Evolutionary conservation across 1,140 invertebrate genomes (phyloP).

Genomic region (Drosophila suzukii): DNA sequence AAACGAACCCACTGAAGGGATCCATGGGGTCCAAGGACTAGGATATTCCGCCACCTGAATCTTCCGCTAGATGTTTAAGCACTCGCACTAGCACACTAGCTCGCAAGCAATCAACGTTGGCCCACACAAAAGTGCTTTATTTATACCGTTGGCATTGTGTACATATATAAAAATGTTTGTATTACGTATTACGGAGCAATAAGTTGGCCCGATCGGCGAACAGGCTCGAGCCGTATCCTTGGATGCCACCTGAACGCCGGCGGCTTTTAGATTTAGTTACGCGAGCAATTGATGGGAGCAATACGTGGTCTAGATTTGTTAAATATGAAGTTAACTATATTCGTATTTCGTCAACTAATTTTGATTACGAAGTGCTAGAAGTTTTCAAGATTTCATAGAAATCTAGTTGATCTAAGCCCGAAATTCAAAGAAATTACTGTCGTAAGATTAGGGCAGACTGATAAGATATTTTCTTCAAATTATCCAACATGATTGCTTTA

Average conservation of each 20-base stretch:
- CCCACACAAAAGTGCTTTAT: slow-evolving; percentile 53
- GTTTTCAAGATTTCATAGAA: background rate
- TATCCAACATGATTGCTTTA: background rate
- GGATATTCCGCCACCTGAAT: slow-evolving; percentile 36
- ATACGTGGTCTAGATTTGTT: slow-evolving; percentile 35
- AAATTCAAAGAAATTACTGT: background rate
- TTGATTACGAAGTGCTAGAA: background rate
- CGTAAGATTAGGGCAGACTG: background rate
- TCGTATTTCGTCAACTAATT: background rate
- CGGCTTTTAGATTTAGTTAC: slow-evolving; percentile 67
- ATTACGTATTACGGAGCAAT: slow-evolving; percentile 37
- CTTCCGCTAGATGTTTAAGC: slow-evolving; percentile 73
- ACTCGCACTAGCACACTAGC: slow-evolving; percentile 37
- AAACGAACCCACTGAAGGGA: slow-evolving; percentile 56
- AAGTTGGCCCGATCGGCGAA: slow-evolving; percentile 28
- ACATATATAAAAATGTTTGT: slow-evolving; percentile 48
- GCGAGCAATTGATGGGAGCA: slow-evolving; percentile 50
- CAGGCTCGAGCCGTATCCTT: slow-evolving; percentile 6
- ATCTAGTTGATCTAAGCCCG: background rate
- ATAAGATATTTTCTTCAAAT: background rate
- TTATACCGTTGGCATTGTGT: slow-evolving; percentile 46
- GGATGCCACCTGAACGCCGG: slow-evolving; percentile 9
- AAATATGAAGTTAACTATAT: slow-evolving; percentile 11
- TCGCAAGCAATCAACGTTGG: slow-evolving; percentile 33
- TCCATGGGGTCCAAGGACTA: slow-evolving; percentile 17